phyloP scores from a whole-genome alignment of 2,888 invertebrate genomes.

The Plebejus argus region DNA sequence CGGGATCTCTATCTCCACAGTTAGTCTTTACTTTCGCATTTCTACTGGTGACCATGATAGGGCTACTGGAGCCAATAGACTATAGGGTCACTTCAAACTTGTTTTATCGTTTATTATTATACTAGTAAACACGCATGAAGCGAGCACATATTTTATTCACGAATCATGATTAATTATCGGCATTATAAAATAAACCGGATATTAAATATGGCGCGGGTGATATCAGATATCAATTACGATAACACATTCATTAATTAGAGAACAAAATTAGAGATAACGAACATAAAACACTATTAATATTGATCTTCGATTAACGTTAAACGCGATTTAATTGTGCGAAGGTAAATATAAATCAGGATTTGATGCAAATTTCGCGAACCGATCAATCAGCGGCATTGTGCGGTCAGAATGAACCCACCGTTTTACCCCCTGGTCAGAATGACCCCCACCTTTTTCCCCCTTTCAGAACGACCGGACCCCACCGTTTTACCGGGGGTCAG shows the following conservation, averaged over 20 bases:
- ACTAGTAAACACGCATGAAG: background rate
- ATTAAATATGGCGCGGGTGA: background rate
- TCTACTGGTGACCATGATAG: too few relatives aligned
- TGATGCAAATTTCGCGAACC: conserved; percentile 38
- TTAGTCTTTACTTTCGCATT: too few relatives aligned
- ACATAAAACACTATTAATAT: conserved; percentile 8
- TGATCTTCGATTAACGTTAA: background rate
- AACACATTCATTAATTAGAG: background rate
- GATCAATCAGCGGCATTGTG: conserved; percentile 42
- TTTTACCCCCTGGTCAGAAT: background rate
- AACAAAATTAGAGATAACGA: conserved; percentile 9
- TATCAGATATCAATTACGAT: conserved; percentile 16
- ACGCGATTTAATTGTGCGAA: conserved; percentile 25
- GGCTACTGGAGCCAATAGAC: too few relatives aligned
- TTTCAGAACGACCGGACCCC: background rate
- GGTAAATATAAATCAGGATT: conserved; percentile 41
- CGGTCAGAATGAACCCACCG: conserved; percentile 28
- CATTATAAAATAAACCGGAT: background rate
- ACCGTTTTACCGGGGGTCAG: background rate
- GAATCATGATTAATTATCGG: too few relatives aligned
- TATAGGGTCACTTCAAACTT: too few relatives aligned
- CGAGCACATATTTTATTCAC: background rate
- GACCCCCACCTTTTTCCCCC: background rate
- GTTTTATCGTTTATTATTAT: too few relatives aligned
- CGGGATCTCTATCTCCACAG: too few relatives aligned